Evolutionary conservation across 2,888 invertebrate species (phyloP).

Genomic region (Ochropleura plecta): DNA sequence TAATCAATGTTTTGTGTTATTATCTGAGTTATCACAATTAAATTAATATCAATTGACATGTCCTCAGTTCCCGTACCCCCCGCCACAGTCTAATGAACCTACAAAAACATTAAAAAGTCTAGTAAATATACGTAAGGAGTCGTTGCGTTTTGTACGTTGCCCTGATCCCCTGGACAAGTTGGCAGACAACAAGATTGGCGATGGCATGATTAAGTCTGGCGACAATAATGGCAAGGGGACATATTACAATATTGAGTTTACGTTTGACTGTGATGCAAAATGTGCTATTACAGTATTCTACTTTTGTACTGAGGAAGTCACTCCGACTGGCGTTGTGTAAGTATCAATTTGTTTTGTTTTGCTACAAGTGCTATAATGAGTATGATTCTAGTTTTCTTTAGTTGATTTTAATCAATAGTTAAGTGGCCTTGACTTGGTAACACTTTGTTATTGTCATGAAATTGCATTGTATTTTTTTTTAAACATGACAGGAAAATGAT

Average conservation of each 20-base stretch:
- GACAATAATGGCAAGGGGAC: conserved; percentile 92
- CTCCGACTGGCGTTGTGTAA: conserved; percentile 95
- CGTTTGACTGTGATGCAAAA: conserved; percentile 98
- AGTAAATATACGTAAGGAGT: conserved; percentile 99
- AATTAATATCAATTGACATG: conserved; percentile 55
- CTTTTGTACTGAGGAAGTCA: conserved; percentile 98
- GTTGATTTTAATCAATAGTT: not conserved
- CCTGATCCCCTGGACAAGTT: conserved; percentile 92
- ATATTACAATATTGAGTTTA: conserved; percentile 98
- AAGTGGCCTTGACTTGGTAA: conserved; percentile 3
- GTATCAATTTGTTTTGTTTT: conserved; percentile 76
- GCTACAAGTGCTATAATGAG: not conserved
- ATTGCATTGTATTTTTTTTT: not conserved
- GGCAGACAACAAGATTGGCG: conserved; percentile 88
- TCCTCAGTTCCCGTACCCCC: conserved; percentile 98
- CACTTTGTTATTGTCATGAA: conserved; percentile 11
- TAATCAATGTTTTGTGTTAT: conserved; percentile 10
- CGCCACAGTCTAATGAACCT: conserved; percentile 98
- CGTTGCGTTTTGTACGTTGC: conserved; percentile 96
- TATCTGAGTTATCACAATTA: conserved; percentile 53
- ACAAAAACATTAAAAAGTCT: conserved; percentile 98
- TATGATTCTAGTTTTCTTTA: not conserved
- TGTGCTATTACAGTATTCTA: conserved; percentile 99
- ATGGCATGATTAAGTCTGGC: conserved; percentile 89
- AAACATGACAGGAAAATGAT: not conserved